A percentile compares a stretch with the other conserved stretches of the same genome.
Conservation (phyloP, 1,140 invertebrate species). For the Drosophila pandora region DNA sequence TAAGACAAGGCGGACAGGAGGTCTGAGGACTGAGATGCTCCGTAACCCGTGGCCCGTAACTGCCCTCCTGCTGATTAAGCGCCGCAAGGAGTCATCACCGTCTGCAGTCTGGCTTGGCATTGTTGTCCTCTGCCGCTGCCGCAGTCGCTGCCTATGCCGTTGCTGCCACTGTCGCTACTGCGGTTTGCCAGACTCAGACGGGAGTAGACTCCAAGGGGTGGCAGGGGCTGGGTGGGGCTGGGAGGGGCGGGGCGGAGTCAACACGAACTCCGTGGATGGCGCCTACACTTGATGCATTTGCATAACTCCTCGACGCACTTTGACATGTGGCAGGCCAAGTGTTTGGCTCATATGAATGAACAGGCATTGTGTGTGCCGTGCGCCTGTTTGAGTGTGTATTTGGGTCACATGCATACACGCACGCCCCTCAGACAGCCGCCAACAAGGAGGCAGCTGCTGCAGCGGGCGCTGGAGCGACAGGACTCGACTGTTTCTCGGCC, state of each 20-base stretch:
- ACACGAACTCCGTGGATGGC: constrained; percentile 49
- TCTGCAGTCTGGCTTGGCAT: constrained; percentile 44
- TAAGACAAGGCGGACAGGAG: constrained; percentile 1
- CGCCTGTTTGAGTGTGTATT: constrained; percentile 51
- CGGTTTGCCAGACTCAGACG: constrained; percentile 48
- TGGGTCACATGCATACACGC: constrained; percentile 68
- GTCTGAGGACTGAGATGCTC: neutral
- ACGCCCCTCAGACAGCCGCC: constrained; percentile 43
- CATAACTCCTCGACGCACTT: constrained; percentile 78
- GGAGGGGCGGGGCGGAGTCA: constrained; percentile 7
- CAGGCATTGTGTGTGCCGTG: constrained; percentile 30
- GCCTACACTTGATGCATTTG: constrained; percentile 67
- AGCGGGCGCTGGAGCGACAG: constrained; percentile 28
- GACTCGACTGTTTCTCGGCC: constrained; percentile 43
- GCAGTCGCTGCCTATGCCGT: neutral
- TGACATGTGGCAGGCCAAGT: constrained; percentile 68
- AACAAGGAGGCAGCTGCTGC: constrained; percentile 34
- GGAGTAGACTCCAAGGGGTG: neutral
- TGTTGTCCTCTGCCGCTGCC: constrained; percentile 34
- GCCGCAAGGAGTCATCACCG: constrained; percentile 51
- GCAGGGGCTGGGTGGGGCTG: neutral
- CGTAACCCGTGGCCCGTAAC: neutral
- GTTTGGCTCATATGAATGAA: constrained; percentile 49
- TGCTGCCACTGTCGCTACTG: constrained; percentile 20
- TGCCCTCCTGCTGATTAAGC: constrained; percentile 46